Base-by-base conservation (phyloP, 1,140 invertebrate species). In the Drosophila setifemur region DNA sequence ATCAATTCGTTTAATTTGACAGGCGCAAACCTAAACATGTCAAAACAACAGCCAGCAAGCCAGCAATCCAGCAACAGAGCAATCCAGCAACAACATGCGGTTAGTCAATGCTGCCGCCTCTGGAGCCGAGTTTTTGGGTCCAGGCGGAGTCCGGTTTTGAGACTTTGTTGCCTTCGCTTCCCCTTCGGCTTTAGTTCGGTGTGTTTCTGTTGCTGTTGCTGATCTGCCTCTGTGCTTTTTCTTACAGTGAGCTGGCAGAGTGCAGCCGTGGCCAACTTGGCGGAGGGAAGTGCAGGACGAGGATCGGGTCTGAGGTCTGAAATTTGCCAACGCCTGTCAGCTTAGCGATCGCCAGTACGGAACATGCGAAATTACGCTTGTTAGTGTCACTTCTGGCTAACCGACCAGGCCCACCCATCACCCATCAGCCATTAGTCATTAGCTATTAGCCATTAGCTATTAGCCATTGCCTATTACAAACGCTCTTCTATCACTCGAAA, bases 1-100 rank as follows among this genome's bases (percentile, higher is more conserved):
- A 90, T 90, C 89, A 90, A 90, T 90, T 90, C 88, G 88, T 89
- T 90, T 90, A 90, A 90, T 90, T 90, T 90, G 89, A 90, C 89
- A 90, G 86, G 89, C 89, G 77, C 89, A 90, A 89, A 88, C 88
- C 89, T 89, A 90, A 90, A 90, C 85, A 90, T 90, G 88, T 90
- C 89, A 90, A 90, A 90, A 90, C 89, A 90, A 14, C 33, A 37
- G 12, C 83, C 81, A 86, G 75, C 79, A 67, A 26, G 18, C 53
- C 45, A 55, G 43, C 21, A 48, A 50, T n/a, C n/a, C n/a, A n/a
- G n/a, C n/a, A n/a, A n/a, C n/a, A n/a, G n/a, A n/a, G n/a, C n/a
- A n/a, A n/a, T n/a, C n/a, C n/a, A n/a, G n/a, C n/a, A n/a, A n/a
- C n/a, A n/a, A n/a, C n/a, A 79, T 78, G 72, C 71, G 74, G 71